Base-by-base conservation (phyloP, 2,888 invertebrate species). In the Athalia circularis region DNA sequence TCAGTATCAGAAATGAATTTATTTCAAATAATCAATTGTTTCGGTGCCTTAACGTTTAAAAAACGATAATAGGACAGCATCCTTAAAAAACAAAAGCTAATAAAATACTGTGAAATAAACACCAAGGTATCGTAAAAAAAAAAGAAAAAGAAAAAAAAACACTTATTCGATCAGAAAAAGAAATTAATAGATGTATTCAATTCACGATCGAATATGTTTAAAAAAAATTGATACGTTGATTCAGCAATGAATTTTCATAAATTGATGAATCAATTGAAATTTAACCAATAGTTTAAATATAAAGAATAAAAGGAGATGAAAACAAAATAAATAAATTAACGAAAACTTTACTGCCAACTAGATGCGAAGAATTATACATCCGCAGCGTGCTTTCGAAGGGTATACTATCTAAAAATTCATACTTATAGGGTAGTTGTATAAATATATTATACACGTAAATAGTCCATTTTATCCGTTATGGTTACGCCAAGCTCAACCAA, bases 271-370 rank as follows among this genome's bases (percentile, higher is more conserved):
- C 45, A 43, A 64, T 47, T 8, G 29, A 48, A 48, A 13, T 29
- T 29, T 29, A 29, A 29, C 29, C n/a, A 47, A 48, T 15, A 7
- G 3, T 54, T 57, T 54, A 48, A 59, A 78, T 29, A n/a, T 65
- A 52, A 57, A 62, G 74, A 9, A 52, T 13, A 76, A 64, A 64
- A 77, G 72, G 8, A 62, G 13, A 65, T 65, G n/a, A 74, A 77
- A 47, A 68, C 72, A 59, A 74, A 77, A 77, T 72, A 81, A 67
- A 54, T 45, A 57, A 43, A 64, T 45, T 65, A 77, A 76, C 65
- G 76, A 76, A 79, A 75, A 79, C 72, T 81, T 82, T 80, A 79
- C 78, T 80, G 81, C 81, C 79, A 79, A 79, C 65, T 77, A 79
- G 76, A 47, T 72, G 64, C 54, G 59, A 79, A 57, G 76, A 64